phyloP scores from a whole-genome alignment of 2,888 invertebrate species.

The Tribolium freemani region DNA sequence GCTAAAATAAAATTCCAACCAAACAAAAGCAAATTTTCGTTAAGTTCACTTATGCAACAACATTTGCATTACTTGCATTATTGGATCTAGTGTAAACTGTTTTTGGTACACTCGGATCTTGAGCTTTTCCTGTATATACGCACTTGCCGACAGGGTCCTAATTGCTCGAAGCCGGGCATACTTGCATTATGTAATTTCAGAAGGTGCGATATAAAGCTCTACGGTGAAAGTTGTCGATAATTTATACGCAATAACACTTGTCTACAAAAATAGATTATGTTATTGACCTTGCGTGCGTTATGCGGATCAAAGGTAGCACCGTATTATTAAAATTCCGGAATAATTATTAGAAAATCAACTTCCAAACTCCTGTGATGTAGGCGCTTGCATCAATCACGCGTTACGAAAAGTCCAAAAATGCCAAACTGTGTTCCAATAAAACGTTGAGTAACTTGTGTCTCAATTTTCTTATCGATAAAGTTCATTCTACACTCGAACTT shows the following conservation, averaged over 20 bases:
- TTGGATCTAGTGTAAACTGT: conserved; percentile 25
- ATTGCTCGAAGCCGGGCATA: conserved; percentile 16
- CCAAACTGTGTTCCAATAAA: conserved; percentile 20
- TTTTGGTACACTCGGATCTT: conserved; percentile 20
- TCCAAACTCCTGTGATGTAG: background rate
- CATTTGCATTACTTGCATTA: background rate
- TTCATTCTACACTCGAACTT: conserved; percentile 4
- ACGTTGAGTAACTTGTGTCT: conserved; percentile 11
- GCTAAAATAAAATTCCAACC: conserved; percentile 5
- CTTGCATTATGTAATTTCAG: conserved; percentile 35
- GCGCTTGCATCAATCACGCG: conserved; percentile 17
- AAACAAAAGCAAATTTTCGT: background rate
- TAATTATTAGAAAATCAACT: conserved; percentile 18
- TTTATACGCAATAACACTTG: conserved; percentile 31
- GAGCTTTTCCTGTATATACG: conserved; percentile 4
- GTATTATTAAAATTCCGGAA: conserved; percentile 30
- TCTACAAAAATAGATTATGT: conserved; percentile 37
- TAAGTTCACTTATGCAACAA: background rate
- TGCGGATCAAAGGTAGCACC: conserved; percentile 32
- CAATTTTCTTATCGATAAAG: conserved; percentile 29
- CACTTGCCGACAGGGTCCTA: conserved; percentile 4
- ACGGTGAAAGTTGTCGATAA: conserved; percentile 38
- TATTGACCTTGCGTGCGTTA: conserved; percentile 37
- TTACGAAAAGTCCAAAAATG: conserved; percentile 24
- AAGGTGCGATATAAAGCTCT: conserved; percentile 19